Evolutionary conservation across 2,113 vertebrate species (phyloP).

Genomic region (Rhinoderma darwinii): DNA sequence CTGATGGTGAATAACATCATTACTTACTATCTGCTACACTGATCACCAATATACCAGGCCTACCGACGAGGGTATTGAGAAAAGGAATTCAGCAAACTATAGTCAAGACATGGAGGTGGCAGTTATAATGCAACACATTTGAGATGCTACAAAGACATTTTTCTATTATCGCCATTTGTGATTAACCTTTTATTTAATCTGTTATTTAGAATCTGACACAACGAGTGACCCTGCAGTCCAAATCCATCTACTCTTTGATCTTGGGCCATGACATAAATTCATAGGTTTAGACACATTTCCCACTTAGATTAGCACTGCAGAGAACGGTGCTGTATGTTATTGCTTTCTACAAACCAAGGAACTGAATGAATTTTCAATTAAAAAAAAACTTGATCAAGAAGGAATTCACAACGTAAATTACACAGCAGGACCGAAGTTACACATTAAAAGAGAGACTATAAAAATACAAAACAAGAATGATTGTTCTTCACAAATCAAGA

Average conservation of each 20-base stretch:
- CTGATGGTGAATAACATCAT: no score
- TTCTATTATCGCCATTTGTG: background rate
- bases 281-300: constrained; percentile 19
- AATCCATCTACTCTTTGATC: constrained; percentile 41
- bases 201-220: background rate
- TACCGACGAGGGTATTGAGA: background rate
- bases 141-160: background rate
- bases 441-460: constrained; percentile 16
- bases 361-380: constrained; percentile 17
- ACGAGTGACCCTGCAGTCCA: constrained; percentile 26
- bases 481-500: background rate
- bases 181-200: constrained; percentile 20
- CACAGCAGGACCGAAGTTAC: constrained; percentile 42
- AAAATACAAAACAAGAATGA: background rate
- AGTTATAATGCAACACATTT: background rate
- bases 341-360: constrained; percentile 23
- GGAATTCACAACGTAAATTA: constrained; percentile 34
- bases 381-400: background rate
- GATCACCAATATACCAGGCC: background rate
- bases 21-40: background rate
- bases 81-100: background rate
- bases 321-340: background rate
- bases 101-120: background rate
- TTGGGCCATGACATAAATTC: constrained; percentile 32
- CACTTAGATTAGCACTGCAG: constrained; percentile 38